phyloP scores from a whole-genome alignment of 2,797 vertebrate genomes.

The Spinus olivaceus region DNA sequence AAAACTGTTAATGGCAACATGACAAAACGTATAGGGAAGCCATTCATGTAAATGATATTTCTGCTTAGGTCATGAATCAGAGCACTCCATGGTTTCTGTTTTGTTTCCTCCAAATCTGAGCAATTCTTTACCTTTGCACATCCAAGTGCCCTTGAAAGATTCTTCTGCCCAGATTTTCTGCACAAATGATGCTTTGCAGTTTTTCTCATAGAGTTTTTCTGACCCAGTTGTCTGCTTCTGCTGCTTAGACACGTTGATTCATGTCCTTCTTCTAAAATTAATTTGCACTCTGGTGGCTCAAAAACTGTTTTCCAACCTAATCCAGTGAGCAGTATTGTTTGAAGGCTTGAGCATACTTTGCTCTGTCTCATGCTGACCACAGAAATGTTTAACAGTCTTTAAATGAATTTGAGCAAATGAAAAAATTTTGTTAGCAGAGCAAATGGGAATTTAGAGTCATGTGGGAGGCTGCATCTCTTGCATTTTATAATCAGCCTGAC shows the following conservation, averaged over 20 bases:
- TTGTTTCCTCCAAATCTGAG: neutral
- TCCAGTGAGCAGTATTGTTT: neutral
- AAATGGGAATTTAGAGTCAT: constrained; percentile 64
- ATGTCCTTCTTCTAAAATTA: neutral
- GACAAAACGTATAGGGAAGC: neutral
- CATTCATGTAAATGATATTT: neutral
- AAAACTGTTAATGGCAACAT: neutral
- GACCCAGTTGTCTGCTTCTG: neutral
- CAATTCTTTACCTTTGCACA: neutral
- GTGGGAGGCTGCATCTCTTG: constrained; percentile 72
- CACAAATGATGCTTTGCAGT: neutral
- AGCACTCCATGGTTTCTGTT: neutral
- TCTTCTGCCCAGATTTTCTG: neutral
- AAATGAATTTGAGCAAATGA: neutral
- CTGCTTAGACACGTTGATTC: neutral
- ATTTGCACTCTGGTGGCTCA: neutral
- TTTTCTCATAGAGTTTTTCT: neutral
- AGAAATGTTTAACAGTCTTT: neutral
- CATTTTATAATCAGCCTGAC: constrained; percentile 78
- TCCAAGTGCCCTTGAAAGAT: neutral
- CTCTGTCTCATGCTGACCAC: neutral
- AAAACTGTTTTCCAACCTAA: neutral
- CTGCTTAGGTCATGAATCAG: neutral
- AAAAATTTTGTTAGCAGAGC: neutral
- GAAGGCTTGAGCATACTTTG: neutral